Evolutionary conservation across 2,888 invertebrate genomes (phyloP).

Genomic region (Cataglyphis cursor): DNA sequence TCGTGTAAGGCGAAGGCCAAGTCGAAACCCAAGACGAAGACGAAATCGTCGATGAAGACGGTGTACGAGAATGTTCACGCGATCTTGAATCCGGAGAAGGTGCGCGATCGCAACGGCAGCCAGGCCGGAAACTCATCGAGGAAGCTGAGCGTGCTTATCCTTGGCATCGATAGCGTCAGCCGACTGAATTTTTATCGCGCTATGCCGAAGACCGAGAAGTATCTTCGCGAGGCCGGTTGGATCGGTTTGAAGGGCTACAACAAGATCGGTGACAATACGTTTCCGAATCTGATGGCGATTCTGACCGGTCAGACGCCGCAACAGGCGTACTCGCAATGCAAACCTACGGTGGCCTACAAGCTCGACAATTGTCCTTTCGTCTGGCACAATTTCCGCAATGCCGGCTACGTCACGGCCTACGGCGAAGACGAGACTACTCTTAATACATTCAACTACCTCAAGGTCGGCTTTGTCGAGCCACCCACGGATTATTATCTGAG

Average conservation of each 20-base stretch:
- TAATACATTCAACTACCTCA: constrained; percentile 92
- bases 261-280: constrained; percentile 95
- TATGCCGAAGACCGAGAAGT: constrained; percentile 91
- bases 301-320: constrained; percentile 90
- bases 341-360: constrained; percentile 87
- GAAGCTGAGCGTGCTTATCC: constrained; percentile 90
- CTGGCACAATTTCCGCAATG: constrained; percentile 92
- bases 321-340: constrained; percentile 87
- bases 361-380: constrained; percentile 92
- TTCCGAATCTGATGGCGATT: constrained; percentile 95
- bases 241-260: constrained; percentile 92
- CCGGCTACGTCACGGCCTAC: constrained; percentile 93
- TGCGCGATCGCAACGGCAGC: constrained; percentile 81
- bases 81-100: constrained; percentile 87
- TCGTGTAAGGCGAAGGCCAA: constrained; percentile 86
- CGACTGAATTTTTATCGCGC: constrained; percentile 92
- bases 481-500: constrained; percentile 95
- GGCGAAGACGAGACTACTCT: constrained; percentile 92
- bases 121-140: constrained; percentile 83
- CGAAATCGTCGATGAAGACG: constrained; percentile 58
- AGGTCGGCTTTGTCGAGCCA: constrained; percentile 90
- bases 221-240: constrained; percentile 91
- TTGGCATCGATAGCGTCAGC: constrained; percentile 96
- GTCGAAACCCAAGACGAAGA: constrained; percentile 59
- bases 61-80: constrained; percentile 89